Base-by-base conservation (phyloP, 2,113 vertebrate genomes). In the Helogale parvula region DNA sequence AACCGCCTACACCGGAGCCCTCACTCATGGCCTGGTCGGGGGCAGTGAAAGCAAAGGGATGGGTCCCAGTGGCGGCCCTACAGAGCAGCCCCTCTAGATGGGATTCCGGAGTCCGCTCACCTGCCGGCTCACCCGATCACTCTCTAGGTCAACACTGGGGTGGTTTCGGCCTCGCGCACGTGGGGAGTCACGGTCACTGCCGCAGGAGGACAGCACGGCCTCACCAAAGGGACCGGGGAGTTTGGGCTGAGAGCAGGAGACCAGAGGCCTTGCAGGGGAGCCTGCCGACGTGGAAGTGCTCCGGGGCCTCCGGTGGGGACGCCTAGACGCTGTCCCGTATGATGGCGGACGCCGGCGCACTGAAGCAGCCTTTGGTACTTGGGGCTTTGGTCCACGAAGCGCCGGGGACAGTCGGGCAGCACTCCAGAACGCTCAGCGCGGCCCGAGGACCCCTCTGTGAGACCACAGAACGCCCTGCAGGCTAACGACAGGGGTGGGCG, bases 201-300 rank as follows among this genome's bases (percentile, higher is more conserved):
- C 23, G 2, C 0, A 12, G 68, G 25, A 76, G 35, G 54, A 57
- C 23, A 33, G 1, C 33, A 35, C 17, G 0, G 31, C 57, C 13
- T 41, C 35, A 23, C n/a, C 52, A 74, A 29, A 31, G 27, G 66
- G 0, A n/a, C 29, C 29, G 16, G 87, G 52, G 87, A 11, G 19
- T 27, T 63, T 13, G 29, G 71, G 16, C 69, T 14, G 9, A 60
- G 17, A 41, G 38, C 52, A 31, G 12, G n/a, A 77, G 29, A 27
- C 10, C 52, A 7, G 29, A 47, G 57, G 29, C 54, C 45, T 13
- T 7, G 19, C 33, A 15, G 29, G 31, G 54, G 29, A 12, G 19
- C 19, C 57, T 10, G 5, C 1, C 15, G 54, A 3, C 10, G 8
- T n/a, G 38, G 38, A 25, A 16, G 7, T 4, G 12, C 7, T 23